Conservation (phyloP, 2,113 vertebrate genomes). For the Notothenia rossii region DNA sequence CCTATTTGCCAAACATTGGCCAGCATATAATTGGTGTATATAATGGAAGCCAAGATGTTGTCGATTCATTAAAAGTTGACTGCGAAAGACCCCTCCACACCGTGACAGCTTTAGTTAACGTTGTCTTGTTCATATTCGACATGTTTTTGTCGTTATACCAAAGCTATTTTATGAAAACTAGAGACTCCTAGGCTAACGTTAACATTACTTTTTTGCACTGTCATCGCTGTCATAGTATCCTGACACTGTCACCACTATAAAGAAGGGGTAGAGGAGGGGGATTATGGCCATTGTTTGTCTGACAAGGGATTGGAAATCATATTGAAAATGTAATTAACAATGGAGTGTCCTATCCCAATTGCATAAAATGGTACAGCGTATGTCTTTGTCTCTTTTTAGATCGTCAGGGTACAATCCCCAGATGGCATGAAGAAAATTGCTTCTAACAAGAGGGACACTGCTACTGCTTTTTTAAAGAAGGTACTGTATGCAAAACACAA, state of each 20-base stretch:
- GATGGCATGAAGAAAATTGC: conserved; percentile 95
- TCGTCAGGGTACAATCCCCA: conserved; percentile 95
- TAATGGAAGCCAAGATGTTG: neutral
- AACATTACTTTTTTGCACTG: conserved; percentile 58
- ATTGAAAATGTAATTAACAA: neutral
- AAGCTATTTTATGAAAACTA: no score
- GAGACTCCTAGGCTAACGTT: neutral
- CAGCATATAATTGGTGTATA: neutral
- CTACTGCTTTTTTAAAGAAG: conserved; percentile 94
- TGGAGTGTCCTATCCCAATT: neutral
- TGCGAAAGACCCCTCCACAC: neutral
- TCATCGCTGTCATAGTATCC: conserved; percentile 59
- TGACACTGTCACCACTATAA: conserved; percentile 33
- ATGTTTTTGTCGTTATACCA: neutral
- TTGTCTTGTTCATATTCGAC: neutral
- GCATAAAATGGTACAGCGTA: neutral
- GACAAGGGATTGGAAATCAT: neutral
- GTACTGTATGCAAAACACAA: conserved; percentile 72
- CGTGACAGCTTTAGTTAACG: conserved; percentile 1
- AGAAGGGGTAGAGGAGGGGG: neutral
- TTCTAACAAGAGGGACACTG: conserved; percentile 92
- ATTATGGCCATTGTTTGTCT: neutral
- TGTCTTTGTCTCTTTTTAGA: conserved; percentile 76
- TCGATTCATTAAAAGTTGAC: conserved; percentile 23
- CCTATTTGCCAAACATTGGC: conserved; percentile 4